Percentiles rank a stretch among this genome's conserved stretches.
phyloP scores from a whole-genome alignment of 2,113 vertebrate species.

The Barbus barbus region DNA sequence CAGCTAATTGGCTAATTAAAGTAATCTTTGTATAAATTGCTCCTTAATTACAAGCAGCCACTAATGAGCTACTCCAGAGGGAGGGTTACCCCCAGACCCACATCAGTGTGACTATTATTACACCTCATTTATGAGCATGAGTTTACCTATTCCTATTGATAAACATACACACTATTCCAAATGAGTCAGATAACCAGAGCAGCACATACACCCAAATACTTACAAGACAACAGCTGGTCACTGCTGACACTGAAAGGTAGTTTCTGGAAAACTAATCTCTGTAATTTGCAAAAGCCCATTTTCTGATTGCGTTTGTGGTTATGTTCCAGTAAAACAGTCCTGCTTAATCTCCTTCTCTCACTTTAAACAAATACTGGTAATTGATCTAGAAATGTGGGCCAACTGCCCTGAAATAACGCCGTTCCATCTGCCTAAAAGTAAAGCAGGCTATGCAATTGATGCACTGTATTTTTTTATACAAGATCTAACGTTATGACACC shows the following conservation, averaged over 20 bases:
- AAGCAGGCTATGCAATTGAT: background rate
- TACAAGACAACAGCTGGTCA: slow-evolving; percentile 44
- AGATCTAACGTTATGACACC: background rate
- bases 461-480: background rate
- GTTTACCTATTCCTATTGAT: background rate
- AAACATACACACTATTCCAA: background rate
- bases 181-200: background rate
- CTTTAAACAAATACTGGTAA: slow-evolving; percentile 40
- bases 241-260: slow-evolving; percentile 20
- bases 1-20: slow-evolving; percentile 60
- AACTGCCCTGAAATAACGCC: slow-evolving; percentile 20
- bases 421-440: background rate
- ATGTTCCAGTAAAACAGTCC: slow-evolving; percentile 1
- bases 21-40: slow-evolving; percentile 59
- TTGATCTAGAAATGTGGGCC: slow-evolving; percentile 39
- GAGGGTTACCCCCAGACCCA: slow-evolving; percentile 27
- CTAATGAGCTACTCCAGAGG: slow-evolving; percentile 47
- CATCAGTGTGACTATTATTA: slow-evolving; percentile 50
- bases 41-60: slow-evolving; percentile 58
- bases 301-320: slow-evolving; percentile 38
- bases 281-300: slow-evolving; percentile 38
- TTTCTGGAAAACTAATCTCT: slow-evolving; percentile 33
- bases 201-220: background rate
- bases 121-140: slow-evolving; percentile 38
- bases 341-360: slow-evolving; percentile 31